These are phyloP conservation scores for Bucorvus abyssinicus DNA, from an alignment of 2,797 vertebrate species.

Conservation along the genomic window DNA sequence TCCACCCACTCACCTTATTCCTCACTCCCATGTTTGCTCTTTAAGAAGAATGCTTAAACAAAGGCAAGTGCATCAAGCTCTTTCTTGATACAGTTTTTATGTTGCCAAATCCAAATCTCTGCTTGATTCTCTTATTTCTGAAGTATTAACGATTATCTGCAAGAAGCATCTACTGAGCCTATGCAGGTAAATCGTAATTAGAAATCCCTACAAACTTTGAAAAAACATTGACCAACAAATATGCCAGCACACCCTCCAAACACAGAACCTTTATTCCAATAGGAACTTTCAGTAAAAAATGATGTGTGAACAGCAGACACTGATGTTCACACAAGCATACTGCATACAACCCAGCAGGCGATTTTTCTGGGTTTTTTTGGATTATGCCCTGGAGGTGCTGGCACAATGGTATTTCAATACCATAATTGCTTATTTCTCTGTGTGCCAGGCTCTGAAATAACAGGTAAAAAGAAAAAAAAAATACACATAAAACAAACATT, in stretches of 20 bases:
- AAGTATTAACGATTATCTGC: conserved; percentile 44
- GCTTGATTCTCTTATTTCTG: neutral
- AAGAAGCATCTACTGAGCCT: conserved; percentile 20
- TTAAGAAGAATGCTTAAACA: neutral
- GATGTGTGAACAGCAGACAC: conserved; percentile 77
- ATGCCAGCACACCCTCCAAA: conserved; percentile 62
- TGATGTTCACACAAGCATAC: conserved; percentile 76
- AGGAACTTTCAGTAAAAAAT: conserved; percentile 72
- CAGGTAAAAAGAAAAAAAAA: conserved; percentile 72
- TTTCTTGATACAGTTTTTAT: neutral
- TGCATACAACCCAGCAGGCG: conserved; percentile 77
- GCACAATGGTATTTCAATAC: conserved; percentile 79
- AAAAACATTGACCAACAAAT: conserved; percentile 65
- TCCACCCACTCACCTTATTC: conserved; percentile 1
- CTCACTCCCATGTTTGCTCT: neutral
- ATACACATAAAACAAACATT: neutral
- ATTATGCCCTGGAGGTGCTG: conserved; percentile 71
- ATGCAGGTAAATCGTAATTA: conserved; percentile 34
- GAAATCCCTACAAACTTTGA: conserved; percentile 49
- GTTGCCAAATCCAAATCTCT: neutral
- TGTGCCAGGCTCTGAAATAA: conserved; percentile 75
- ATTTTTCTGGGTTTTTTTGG: conserved; percentile 71
- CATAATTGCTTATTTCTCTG: conserved; percentile 76
- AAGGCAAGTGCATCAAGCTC: neutral
- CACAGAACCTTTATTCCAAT: conserved; percentile 76